These are phyloP conservation scores for Trachythela sp. DNA, from an alignment of 64 coral and sea anemone genomes.

Conservation along the genomic window DNA sequence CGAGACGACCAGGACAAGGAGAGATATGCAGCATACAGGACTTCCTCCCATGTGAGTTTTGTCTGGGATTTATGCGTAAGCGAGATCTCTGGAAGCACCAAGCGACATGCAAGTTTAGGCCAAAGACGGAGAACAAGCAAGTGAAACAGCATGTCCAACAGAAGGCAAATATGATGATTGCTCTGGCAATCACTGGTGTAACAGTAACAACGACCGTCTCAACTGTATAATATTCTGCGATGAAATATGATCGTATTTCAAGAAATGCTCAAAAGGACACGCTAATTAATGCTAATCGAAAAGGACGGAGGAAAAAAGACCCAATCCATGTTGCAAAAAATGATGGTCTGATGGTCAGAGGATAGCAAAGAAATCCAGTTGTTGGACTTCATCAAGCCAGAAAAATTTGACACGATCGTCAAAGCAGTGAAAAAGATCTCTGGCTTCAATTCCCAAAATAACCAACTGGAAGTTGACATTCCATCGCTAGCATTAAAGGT, in stretches of 20 bases:
- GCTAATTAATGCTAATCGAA: conserved; percentile 31
- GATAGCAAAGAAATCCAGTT: neutral
- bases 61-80: too few relatives aligned
- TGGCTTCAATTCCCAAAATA: too few relatives aligned
- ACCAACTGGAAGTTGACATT: conserved; percentile 20
- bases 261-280: neutral
- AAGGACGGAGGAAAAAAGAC: neutral
- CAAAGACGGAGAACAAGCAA: neutral
- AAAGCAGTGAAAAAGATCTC: too few relatives aligned
- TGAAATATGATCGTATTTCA: conserved; percentile 45
- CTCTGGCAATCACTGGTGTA: neutral
- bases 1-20: too few relatives aligned
- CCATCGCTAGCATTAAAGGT: conserved; percentile 44
- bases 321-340: conserved; percentile 14
- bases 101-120: neutral
- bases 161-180: neutral
- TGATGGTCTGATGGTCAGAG: neutral
- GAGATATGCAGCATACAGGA: too few relatives aligned
- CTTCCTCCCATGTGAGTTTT: too few relatives aligned
- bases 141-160: neutral
- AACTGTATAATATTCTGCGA: neutral
- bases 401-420: too few relatives aligned
- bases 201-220: neutral
- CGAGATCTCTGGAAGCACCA: conserved; percentile 51
- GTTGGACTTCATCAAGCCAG: too few relatives aligned